Evolutionary conservation across 2,797 vertebrate genomes (phyloP).

Genomic region (Molossus alvarezi): DNA sequence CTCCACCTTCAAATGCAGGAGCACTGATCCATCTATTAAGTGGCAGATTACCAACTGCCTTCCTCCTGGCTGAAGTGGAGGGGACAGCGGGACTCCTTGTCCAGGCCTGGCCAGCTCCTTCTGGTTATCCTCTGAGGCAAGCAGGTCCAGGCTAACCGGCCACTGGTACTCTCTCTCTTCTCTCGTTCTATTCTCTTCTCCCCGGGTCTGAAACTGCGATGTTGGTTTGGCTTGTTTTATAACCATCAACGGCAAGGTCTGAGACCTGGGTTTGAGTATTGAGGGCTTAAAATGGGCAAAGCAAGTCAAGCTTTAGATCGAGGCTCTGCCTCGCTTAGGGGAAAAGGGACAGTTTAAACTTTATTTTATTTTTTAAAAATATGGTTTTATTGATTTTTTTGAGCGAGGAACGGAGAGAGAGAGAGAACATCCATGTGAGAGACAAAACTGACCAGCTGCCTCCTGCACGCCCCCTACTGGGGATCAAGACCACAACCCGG

Average conservation of each 20-base stretch:
- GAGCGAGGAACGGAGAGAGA: too few relatives aligned
- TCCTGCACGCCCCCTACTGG: too few relatives aligned
- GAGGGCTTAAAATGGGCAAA: neutral
- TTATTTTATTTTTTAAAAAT: too few relatives aligned
- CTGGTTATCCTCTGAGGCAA: neutral
- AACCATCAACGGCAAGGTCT: neutral
- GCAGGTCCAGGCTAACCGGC: neutral
- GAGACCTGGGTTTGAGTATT: neutral
- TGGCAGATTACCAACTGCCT: neutral
- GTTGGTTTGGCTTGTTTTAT: neutral
- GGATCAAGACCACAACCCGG: too few relatives aligned
- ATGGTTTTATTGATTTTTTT: too few relatives aligned
- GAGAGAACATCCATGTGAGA: too few relatives aligned
- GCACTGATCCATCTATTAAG: neutral
- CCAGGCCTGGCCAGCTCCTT: neutral
- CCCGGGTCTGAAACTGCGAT: neutral
- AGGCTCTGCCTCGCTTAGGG: neutral
- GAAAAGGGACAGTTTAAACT: neutral
- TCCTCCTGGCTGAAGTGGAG: neutral
- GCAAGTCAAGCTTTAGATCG: neutral
- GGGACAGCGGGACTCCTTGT: neutral
- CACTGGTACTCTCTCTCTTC: neutral
- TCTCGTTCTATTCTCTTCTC: neutral
- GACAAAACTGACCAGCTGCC: too few relatives aligned
- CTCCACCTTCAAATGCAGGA: neutral